Base-by-base conservation (phyloP, 2,113 vertebrate genomes). In the Sprattus sprattus region DNA sequence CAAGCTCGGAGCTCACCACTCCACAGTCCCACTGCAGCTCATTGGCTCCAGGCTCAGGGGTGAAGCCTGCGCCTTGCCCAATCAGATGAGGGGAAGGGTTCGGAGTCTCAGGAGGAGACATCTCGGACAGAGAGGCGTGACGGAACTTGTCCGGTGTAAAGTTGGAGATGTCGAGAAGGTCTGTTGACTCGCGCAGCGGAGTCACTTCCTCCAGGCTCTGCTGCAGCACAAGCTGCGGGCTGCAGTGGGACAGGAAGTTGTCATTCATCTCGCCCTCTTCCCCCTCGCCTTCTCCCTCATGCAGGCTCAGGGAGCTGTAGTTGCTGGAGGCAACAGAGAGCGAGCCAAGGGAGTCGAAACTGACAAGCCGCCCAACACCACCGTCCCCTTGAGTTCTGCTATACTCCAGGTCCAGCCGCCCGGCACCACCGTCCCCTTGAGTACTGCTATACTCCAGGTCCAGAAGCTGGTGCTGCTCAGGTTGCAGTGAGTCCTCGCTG, bases 91-190 rank as follows among this genome's bases (percentile, higher is more conserved):
- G 98, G 85, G 98, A 99, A 91, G 99, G 96, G 92, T 95, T 99
- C 47, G 98, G 98, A 82, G 98, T 99, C 91, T 98, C 97, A 0
- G 98, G 98, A 87, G 98, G 98, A 83, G 98, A 99, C 91, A 99
- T 96, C 92, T 99, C 98, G 5, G 98, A 98, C 91, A 99, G 95
- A 20, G 98, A 98, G 1, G 97, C 97, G 93, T 99, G 97, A 91
- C 98, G 96, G 93, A 99, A 99, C 93, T 99, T 99, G 94, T 99
- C 98, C 45, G 98, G 98, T 80, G 98, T 99, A 92, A 99, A 99
- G 95, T 99, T 99, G 83, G 98, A 99, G 92, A 99, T 99, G 92
- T 99, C 98, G 89, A 99, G 95, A 91, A 99, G 97, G 93, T 99
- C 98, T 81, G 96, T 96, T 87, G 98, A 99, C 93, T 99, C 98